Conservation (phyloP, 2,113 vertebrate species). For the Ictalurus furcatus region DNA sequence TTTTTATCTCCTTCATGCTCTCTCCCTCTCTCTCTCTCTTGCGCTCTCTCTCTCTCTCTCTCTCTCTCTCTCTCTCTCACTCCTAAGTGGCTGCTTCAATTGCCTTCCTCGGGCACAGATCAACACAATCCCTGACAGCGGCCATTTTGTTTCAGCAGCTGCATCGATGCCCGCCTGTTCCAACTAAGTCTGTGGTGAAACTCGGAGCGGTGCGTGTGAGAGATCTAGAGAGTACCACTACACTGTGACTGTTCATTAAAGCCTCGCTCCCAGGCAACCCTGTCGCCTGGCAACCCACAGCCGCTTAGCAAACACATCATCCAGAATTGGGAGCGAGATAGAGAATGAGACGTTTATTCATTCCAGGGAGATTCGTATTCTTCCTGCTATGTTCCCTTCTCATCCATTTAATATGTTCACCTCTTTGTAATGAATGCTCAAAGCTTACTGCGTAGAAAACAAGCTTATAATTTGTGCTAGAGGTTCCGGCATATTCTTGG, state of each 20-base stretch:
- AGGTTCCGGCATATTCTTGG: neutral
- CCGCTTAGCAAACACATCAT: slow-evolving; percentile 57
- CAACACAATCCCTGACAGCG: neutral
- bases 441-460: neutral
- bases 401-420: neutral
- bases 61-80: neutral
- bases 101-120: slow-evolving; percentile 34
- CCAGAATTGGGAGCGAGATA: slow-evolving; percentile 26
- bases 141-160: slow-evolving; percentile 43
- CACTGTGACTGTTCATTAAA: slow-evolving; percentile 70
- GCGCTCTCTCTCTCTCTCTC: neutral
- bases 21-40: neutral
- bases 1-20: neutral
- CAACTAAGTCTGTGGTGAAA: neutral
- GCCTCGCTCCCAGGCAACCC: slow-evolving; percentile 69
- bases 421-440: slow-evolving; percentile 6
- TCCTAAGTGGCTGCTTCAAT: slow-evolving; percentile 23
- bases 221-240: slow-evolving; percentile 46
- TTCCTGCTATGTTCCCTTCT: neutral
- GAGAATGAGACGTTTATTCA: slow-evolving; percentile 42
- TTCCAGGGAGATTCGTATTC: neutral
- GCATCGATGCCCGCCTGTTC: neutral
- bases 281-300: slow-evolving; percentile 74
- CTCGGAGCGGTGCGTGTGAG: neutral
- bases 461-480: neutral